Percentiles rank a stretch among this genome's conserved stretches.
Evolutionary conservation across 2,113 vertebrate genomes (phyloP).

Genomic region (Chlorodrepanis virens): DNA sequence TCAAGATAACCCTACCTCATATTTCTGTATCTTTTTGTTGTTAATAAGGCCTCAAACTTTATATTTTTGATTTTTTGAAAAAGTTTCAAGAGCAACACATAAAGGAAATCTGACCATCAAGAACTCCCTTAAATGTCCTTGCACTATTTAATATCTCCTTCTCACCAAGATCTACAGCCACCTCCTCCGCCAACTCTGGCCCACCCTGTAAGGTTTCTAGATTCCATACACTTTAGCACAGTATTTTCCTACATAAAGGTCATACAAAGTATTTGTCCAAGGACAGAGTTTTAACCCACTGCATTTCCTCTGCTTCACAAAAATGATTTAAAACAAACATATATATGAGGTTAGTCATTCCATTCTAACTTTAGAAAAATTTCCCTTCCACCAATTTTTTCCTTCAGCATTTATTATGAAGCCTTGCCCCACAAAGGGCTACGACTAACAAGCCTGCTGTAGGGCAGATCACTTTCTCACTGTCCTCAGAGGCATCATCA

Average conservation of each 20-base stretch:
- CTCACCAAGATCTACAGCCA: neutral
- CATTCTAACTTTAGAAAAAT: neutral
- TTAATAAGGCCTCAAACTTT: neutral
- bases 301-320: neutral
- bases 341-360: neutral
- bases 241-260: neutral
- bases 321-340: neutral
- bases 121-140: neutral
- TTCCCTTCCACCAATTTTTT: neutral
- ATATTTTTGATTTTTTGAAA: neutral
- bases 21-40: neutral
- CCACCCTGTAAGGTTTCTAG: neutral
- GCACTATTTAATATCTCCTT: neutral
- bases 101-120: neutral
- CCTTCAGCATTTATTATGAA: neutral
- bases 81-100: neutral
- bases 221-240: neutral
- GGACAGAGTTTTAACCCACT: neutral
- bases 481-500: neutral
- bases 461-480: neutral
- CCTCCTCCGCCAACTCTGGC: neutral
- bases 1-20: neutral
- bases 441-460: neutral
- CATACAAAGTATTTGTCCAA: constrained; percentile 4
- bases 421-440: neutral